A percentile compares a stretch with the other conserved stretches of the same genome.
These are phyloP conservation scores for Mionectes macconnelli DNA, from an alignment of 2,113 vertebrate species.

Conservation along the genomic window DNA sequence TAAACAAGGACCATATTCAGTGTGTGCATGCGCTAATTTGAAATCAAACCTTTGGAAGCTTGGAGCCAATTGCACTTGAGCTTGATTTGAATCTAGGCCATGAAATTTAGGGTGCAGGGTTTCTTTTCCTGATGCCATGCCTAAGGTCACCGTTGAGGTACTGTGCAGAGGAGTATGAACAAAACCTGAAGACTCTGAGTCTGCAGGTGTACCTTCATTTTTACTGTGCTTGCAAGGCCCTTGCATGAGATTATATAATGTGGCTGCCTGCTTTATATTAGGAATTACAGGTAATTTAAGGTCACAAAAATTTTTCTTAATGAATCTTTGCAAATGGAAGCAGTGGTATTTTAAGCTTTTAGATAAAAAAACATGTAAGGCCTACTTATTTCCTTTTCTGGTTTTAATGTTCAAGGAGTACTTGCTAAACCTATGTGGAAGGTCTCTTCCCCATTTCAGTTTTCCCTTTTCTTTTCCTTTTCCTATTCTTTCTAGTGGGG, in stretches of 20 bases:
- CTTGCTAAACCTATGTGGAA: rapidly evolving
- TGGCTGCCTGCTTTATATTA: not conserved
- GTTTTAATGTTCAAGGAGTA: not conserved
- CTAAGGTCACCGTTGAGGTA: not conserved
- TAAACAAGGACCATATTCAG: not conserved
- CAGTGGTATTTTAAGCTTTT: not conserved
- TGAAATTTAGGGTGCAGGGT: not conserved
- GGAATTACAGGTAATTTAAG: not conserved
- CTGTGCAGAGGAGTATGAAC: not conserved
- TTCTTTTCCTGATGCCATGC: not conserved
- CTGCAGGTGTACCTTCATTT: not conserved
- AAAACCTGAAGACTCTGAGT: not conserved
- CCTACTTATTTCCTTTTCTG: not conserved
- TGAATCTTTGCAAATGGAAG: not conserved
- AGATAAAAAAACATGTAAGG: not conserved
- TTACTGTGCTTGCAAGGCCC: not conserved
- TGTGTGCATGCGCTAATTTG: not conserved
- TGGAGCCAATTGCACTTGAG: not conserved
- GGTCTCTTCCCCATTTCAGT: not conserved
- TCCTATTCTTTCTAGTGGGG: not conserved
- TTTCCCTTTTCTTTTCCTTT: rapidly evolving
- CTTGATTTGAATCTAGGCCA: not conserved
- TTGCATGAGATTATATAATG: not conserved
- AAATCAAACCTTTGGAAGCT: not conserved
- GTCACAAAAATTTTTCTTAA: not conserved